phyloP scores from a whole-genome alignment of 2,797 vertebrate species.

The Syngnathus rostellatus region DNA sequence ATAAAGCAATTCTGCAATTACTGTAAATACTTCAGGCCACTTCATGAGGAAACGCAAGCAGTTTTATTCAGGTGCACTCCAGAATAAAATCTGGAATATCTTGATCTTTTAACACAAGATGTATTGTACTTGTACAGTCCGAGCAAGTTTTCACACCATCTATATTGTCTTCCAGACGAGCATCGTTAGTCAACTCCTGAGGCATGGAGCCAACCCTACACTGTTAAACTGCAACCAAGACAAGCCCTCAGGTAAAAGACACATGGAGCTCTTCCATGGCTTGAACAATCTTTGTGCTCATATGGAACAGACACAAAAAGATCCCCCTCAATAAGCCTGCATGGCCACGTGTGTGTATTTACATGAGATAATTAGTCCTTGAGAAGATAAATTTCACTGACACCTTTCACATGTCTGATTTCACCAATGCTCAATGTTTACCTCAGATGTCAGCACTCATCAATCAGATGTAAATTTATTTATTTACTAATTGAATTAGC shows the following conservation, averaged over 20 bases:
- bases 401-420: not conserved
- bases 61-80: too few species aligned
- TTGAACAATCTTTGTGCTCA: slow-evolving; percentile 2
- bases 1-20: too few species aligned
- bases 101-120: not conserved
- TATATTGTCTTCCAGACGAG: slow-evolving; percentile 61
- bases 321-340: not conserved
- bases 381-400: not conserved
- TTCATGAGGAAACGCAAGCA: not conserved
- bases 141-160: not conserved
- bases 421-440: not conserved
- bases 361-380: not conserved
- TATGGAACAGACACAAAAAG: slow-evolving; percentile 11
- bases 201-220: slow-evolving; percentile 78
- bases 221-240: slow-evolving; percentile 86
- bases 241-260: slow-evolving; percentile 81
- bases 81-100: not conserved
- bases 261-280: not conserved
- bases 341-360: not conserved
- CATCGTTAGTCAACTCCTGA: slow-evolving; percentile 83
- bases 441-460: not conserved
- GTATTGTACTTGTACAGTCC: not conserved
- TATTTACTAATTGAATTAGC: not conserved
- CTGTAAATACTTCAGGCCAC: too few species aligned
- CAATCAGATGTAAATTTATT: not conserved